A percentile compares a stretch with the other conserved stretches of the same genome.
These are phyloP conservation scores for Epinotia ramella DNA, from an alignment of 2,888 invertebrate genomes.

Conservation along the genomic window DNA sequence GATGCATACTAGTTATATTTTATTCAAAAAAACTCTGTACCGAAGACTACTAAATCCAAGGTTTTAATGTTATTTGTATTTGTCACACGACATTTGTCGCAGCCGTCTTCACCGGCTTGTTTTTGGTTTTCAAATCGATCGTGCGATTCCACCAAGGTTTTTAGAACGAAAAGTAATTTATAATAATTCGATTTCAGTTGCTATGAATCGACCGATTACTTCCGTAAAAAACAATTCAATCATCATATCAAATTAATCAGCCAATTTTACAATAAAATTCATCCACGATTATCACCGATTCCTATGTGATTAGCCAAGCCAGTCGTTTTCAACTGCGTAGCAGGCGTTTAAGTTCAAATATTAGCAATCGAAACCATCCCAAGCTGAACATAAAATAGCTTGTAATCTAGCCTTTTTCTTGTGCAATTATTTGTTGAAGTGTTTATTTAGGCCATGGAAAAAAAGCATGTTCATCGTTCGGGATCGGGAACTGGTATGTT, in stretches of 20 bases:
- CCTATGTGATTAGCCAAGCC: not conserved
- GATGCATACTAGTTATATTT: not conserved
- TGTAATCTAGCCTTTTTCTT: no score
- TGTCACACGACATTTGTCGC: not conserved
- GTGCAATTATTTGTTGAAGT: not conserved
- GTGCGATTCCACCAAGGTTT: not conserved
- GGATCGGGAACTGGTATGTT: no score
- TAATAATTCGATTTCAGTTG: not conserved
- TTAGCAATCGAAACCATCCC: not conserved
- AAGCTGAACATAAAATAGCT: not conserved
- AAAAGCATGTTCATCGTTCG: no score
- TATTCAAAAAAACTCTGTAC: not conserved
- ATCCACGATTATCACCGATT: no score
- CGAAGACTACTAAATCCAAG: not conserved
- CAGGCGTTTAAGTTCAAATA: not conserved
- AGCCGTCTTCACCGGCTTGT: conserved; percentile 8
- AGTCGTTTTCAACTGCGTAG: not conserved
- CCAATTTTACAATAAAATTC: no score
- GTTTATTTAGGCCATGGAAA: not conserved
- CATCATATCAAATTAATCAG: no score
- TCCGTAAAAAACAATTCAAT: not conserved
- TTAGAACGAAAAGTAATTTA: not conserved
- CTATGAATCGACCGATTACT: not conserved
- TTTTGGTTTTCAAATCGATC: conserved; percentile 13
- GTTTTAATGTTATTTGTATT: not conserved